Conservation (phyloP, 1,140 invertebrate genomes). For the Bombyx mandarina region DNA sequence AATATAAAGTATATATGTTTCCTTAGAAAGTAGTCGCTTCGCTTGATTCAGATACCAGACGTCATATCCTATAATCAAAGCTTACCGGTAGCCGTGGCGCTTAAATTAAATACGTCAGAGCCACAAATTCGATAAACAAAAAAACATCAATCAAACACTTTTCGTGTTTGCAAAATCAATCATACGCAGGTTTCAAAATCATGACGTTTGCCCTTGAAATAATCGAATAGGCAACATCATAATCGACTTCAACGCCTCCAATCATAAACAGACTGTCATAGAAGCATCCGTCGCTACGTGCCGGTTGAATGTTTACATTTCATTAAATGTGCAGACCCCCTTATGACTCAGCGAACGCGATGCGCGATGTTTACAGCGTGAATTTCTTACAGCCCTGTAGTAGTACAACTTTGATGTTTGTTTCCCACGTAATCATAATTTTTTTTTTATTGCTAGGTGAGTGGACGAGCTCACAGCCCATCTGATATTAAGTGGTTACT, state of each 20-base stretch:
- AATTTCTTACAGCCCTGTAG: slow-evolving; percentile 22
- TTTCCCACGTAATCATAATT: slow-evolving; percentile 13
- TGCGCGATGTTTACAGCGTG: slow-evolving; percentile 27
- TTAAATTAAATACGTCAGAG: too few species aligned
- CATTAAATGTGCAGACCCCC: slow-evolving; percentile 26
- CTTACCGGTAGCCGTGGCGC: too few species aligned
- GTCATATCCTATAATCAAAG: too few species aligned
- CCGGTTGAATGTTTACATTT: slow-evolving; percentile 34
- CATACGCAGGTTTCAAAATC: too few species aligned
- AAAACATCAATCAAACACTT: too few species aligned
- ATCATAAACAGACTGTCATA: slow-evolving; percentile 42
- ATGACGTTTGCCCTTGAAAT: slow-evolving; percentile 16
- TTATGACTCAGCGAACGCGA: slow-evolving; percentile 30
- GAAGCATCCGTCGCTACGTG: slow-evolving; percentile 27
- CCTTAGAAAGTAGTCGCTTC: too few species aligned
- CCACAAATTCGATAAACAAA: too few species aligned
- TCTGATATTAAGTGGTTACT: too few species aligned
- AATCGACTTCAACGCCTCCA: slow-evolving; percentile 19
- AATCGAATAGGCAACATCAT: slow-evolving; percentile 23
- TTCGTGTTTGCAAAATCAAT: too few species aligned
- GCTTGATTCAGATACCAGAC: too few species aligned
- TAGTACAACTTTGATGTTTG: slow-evolving; percentile 25
- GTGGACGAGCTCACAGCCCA: too few species aligned
- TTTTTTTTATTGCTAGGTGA: neutral
- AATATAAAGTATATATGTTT: too few species aligned